Percentiles rank a stretch among this genome's conserved stretches.
Conservation (phyloP, 1,140 invertebrate genomes). For the Drosophila sechellia region DNA sequence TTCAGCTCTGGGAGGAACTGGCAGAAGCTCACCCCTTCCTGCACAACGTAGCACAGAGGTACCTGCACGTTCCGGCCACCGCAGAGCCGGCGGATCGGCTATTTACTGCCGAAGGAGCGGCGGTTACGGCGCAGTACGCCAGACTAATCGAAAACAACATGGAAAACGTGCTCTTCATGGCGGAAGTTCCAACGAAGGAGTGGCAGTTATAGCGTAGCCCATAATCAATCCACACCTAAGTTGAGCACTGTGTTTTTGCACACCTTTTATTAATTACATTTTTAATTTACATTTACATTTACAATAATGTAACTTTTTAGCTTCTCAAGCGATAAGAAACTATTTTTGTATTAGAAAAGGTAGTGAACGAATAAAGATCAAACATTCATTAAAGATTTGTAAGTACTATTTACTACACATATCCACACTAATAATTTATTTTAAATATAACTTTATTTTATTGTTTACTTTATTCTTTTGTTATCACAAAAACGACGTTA, state of each 20-base stretch:
- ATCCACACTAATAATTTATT: too few relatives aligned
- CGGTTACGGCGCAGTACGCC: neutral
- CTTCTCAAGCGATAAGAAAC: too few relatives aligned
- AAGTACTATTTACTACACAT: too few relatives aligned
- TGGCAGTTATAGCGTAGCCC: neutral
- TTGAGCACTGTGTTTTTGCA: neutral
- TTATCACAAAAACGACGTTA: neutral
- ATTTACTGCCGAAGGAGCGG: neutral
- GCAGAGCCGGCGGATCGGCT: neutral
- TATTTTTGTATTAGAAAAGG: too few relatives aligned
- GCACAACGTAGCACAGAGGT: neutral
- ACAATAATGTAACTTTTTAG: too few relatives aligned
- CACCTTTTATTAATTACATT: neutral
- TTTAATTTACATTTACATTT: neutral
- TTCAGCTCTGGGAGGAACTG: neutral
- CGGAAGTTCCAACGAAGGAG: neutral
- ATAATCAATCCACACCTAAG: neutral
- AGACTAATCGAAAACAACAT: neutral
- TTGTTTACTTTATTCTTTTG: neutral
- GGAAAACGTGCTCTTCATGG: conserved; percentile 4
- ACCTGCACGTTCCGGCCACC: conserved; percentile 3
- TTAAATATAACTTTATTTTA: too few relatives aligned
- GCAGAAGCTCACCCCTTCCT: neutral
- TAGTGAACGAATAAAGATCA: too few relatives aligned
- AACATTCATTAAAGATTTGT: too few relatives aligned